Percentiles rank a stretch among this genome's conserved stretches.
Evolutionary conservation across 2,113 vertebrate species (phyloP).

Genomic region (Caracal caracal): DNA sequence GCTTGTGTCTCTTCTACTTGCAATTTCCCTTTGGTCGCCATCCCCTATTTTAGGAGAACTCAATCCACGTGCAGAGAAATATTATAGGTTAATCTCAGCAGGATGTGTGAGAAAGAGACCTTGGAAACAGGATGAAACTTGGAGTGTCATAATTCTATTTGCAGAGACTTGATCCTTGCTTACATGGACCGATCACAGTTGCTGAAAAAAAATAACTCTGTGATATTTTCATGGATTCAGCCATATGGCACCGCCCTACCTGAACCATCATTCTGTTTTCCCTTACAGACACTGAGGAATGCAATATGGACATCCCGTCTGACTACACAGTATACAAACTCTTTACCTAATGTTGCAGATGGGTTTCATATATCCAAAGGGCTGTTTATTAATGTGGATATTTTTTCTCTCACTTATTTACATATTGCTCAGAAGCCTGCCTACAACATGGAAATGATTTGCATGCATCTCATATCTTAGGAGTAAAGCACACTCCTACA

Average conservation of each 20-base stretch:
- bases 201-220: constrained; percentile 82
- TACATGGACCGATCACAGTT: constrained; percentile 82
- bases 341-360: constrained; percentile 79
- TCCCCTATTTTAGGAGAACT: constrained; percentile 71
- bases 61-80: constrained; percentile 77
- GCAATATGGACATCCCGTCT: constrained; percentile 77
- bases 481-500: constrained; percentile 82
- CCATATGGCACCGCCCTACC: constrained; percentile 82
- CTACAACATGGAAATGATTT: constrained; percentile 85
- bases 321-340: constrained; percentile 81
- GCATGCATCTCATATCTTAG: constrained; percentile 81
- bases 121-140: constrained; percentile 78
- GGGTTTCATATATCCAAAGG: constrained; percentile 75
- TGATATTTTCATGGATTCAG: constrained; percentile 83
- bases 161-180: constrained; percentile 82
- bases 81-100: constrained; percentile 76
- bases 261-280: constrained; percentile 80
- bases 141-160: constrained; percentile 79
- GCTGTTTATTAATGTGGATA: constrained; percentile 81
- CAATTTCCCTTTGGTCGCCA: constrained; percentile 62
- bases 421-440: constrained; percentile 85
- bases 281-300: constrained; percentile 74
- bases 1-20: constrained; percentile 79
- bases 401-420: constrained; percentile 85
- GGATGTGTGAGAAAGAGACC: constrained; percentile 81